Conservation (phyloP, 2,888 invertebrate genomes). For the Plagodis pulveraria region DNA sequence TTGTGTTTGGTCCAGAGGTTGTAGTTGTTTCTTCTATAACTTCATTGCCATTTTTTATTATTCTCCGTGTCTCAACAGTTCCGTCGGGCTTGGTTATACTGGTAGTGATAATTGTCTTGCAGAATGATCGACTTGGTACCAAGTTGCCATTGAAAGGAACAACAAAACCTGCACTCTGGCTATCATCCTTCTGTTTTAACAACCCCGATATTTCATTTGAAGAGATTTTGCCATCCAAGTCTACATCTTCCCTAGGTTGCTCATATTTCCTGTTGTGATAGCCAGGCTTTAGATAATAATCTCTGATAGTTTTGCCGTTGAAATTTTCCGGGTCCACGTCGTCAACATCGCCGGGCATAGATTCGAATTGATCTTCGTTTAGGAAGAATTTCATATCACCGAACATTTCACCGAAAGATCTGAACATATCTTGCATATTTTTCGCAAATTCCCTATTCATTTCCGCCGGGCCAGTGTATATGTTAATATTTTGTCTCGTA, state of each 20-base stretch:
- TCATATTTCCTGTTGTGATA: constrained; percentile 56
- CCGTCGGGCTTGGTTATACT: constrained; percentile 75
- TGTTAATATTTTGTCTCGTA: constrained; percentile 56
- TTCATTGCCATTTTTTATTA: constrained; percentile 73
- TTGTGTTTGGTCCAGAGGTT: constrained; percentile 46
- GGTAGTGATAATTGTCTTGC: constrained; percentile 75
- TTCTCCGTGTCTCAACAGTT: constrained; percentile 68
- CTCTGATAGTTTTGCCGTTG: constrained; percentile 61
- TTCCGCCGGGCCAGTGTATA: constrained; percentile 50
- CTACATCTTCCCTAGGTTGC: constrained; percentile 59
- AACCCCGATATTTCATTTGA: constrained; percentile 74
- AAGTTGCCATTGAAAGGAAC: constrained; percentile 60
- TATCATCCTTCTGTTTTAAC: constrained; percentile 62
- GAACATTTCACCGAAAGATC: constrained; percentile 66
- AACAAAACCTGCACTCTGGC: constrained; percentile 31
- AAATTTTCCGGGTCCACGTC: constrained; percentile 45
- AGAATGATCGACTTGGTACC: constrained; percentile 69
- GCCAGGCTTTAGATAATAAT: constrained; percentile 77
- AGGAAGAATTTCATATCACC: constrained; percentile 67
- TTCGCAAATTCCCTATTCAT: constrained; percentile 64
- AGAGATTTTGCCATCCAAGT: constrained; percentile 76
- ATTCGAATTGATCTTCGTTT: constrained; percentile 45
- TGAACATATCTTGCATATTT: constrained; percentile 73
- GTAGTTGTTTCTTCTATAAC: constrained; percentile 70
- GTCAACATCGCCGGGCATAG: constrained; percentile 18